Percentiles rank a stretch among this genome's conserved stretches.
Conservation (phyloP, 2,797 vertebrate species). For the Neosilurus hyrtlii region DNA sequence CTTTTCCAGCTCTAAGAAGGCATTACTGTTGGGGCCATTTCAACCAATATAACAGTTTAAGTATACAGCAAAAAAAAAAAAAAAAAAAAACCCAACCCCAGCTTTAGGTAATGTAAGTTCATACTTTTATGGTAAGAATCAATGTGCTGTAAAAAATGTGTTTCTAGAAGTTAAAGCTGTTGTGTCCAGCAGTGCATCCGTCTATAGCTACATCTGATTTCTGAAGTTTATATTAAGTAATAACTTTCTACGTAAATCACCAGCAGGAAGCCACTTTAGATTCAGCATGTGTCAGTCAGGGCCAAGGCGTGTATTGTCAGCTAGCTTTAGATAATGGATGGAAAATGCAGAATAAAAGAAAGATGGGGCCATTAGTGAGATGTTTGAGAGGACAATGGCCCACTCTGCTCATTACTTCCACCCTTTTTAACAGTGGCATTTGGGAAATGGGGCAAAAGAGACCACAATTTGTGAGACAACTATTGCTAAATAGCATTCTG, state of each 20-base stretch:
- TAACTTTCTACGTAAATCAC: background rate
- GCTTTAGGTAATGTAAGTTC: background rate
- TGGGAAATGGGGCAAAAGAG: constrained; percentile 21
- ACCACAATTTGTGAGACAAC: constrained; percentile 5
- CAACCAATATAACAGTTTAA: too few relatives aligned
- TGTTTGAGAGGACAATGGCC: constrained; percentile 5
- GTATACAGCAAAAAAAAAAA: too few relatives aligned
- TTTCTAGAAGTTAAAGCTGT: background rate
- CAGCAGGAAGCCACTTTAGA: background rate
- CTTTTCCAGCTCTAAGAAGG: too few relatives aligned
- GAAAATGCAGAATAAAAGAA: constrained; percentile 4
- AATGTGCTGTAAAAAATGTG: background rate
- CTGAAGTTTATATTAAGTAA: background rate
- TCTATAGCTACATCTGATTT: background rate
- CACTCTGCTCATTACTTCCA: constrained; percentile 8
- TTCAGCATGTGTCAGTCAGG: background rate
- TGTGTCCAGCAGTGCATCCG: background rate
- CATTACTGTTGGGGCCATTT: too few relatives aligned
- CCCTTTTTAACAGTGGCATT: constrained; percentile 13
- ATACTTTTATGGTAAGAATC: background rate
- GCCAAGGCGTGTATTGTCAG: background rate
- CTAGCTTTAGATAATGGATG: background rate
- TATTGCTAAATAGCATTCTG: constrained; percentile 4
- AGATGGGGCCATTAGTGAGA: background rate
- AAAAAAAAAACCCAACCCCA: too few relatives aligned